Conservation (phyloP, 2,888 invertebrate genomes). For the Allacma fusca region DNA sequence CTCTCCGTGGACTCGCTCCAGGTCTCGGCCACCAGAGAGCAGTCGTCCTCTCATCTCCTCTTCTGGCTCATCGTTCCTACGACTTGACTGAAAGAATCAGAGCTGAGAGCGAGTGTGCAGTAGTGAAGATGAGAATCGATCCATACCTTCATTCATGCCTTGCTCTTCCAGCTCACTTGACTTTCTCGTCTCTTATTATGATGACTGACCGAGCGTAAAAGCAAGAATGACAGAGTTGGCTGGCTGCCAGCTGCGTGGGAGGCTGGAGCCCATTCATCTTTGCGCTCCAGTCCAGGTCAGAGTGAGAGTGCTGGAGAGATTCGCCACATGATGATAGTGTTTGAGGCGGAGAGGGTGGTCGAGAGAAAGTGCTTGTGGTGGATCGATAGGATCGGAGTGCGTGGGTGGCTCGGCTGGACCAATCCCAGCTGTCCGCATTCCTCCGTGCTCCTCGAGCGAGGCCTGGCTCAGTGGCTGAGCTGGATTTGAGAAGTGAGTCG, state of each 20-base stretch:
- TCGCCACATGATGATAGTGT: no score
- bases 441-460: no score
- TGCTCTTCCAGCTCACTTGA: no score
- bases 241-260: slow-evolving; percentile 45
- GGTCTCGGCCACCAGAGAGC: neutral
- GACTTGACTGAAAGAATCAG: no score
- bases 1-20: neutral
- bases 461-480: no score
- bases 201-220: no score
- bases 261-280: slow-evolving; percentile 41
- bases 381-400: neutral
- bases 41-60: no score
- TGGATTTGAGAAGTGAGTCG: neutral
- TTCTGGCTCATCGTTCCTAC: no score
- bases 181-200: no score
- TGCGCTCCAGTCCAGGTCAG: neutral
- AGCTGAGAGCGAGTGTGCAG: neutral
- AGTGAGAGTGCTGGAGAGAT: no score
- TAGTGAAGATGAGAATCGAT: neutral
- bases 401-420: slow-evolving; percentile 9
- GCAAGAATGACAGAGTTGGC: slow-evolving; percentile 14
- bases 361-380: neutral
- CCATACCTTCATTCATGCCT: no score
- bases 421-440: slow-evolving; percentile 18
- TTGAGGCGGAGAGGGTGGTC: no score